Conservation (phyloP, 2,797 vertebrate species). For the Kryptolebias ocellatus region DNA sequence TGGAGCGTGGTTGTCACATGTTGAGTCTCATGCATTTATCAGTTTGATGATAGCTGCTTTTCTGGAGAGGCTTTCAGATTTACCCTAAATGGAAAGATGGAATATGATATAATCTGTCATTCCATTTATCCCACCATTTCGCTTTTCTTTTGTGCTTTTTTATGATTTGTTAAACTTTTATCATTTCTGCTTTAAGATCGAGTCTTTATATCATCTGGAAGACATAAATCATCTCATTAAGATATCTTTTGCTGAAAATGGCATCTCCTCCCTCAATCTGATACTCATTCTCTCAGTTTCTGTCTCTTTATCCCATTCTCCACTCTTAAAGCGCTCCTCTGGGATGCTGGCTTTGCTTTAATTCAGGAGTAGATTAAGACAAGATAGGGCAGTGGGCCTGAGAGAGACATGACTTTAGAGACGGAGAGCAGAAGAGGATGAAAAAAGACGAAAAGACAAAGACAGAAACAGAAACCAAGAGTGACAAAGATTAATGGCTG, state of each 20-base stretch:
- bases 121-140: conserved; percentile 20
- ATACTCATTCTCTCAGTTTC: conserved; percentile 39
- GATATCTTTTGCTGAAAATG: conserved; percentile 58
- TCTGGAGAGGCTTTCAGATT: conserved; percentile 22
- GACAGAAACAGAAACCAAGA: conserved; percentile 34
- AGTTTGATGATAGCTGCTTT: conserved; percentile 16
- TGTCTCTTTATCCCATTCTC: conserved; percentile 43
- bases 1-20: conserved; percentile 19
- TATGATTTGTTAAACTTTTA: conserved; percentile 31
- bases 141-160: conserved; percentile 10
- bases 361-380: conserved; percentile 68
- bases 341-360: conserved; percentile 61
- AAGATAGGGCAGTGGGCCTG: conserved; percentile 63
- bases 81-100: conserved; percentile 32
- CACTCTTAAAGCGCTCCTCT: conserved; percentile 49
- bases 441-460: conserved; percentile 23
- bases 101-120: conserved; percentile 5
- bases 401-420: conserved; percentile 42
- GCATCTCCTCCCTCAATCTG: conserved; percentile 43
- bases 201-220: conserved; percentile 31
- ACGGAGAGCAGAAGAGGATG: conserved; percentile 36
- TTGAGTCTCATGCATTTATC: conserved; percentile 32
- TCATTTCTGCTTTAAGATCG: conserved; percentile 19
- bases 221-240: conserved; percentile 69
- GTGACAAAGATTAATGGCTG: conserved; percentile 54